Evolutionary conservation across 1,140 invertebrate species (phyloP).

Genomic region (Drosophila kepulauana): DNA sequence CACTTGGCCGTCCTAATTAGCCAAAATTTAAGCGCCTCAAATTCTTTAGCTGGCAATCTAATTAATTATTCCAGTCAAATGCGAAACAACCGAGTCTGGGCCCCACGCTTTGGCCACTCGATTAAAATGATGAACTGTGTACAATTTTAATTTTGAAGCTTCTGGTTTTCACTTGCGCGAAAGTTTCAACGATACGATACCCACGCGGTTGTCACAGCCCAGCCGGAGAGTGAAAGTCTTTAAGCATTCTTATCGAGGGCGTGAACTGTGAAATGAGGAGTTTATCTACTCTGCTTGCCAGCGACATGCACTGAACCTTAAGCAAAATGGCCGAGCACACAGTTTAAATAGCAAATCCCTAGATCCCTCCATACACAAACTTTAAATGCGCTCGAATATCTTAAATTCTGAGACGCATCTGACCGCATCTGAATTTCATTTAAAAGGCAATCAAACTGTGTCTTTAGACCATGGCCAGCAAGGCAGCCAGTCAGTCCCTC

Average conservation of each 20-base stretch:
- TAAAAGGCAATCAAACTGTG: conserved; percentile 34
- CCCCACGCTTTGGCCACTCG: conserved; percentile 27
- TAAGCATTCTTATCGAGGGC: conserved; percentile 40
- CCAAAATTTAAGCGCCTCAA: conserved; percentile 60
- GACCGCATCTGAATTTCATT: conserved; percentile 44
- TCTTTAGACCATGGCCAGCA: conserved; percentile 1
- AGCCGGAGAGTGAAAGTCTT: conserved; percentile 67
- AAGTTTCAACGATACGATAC: conserved; percentile 41
- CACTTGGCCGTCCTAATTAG: conserved; percentile 73
- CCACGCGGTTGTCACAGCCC: conserved; percentile 3
- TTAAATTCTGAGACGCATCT: conserved; percentile 16
- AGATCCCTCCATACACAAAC: neutral
- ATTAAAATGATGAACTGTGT: conserved; percentile 71
- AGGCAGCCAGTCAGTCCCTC: neutral
- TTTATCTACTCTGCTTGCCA: neutral
- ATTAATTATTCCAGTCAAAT: conserved; percentile 75
- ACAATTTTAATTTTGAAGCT: conserved; percentile 70
- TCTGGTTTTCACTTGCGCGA: conserved; percentile 72
- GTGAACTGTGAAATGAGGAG: conserved; percentile 11
- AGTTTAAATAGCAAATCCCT: conserved; percentile 6
- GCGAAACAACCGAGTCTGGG: conserved; percentile 10
- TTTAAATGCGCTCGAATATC: conserved; percentile 15
- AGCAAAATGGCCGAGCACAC: conserved; percentile 2
- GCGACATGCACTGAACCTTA: conserved; percentile 18
- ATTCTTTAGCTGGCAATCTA: conserved; percentile 42